Evolutionary conservation across 2,113 vertebrate genomes (phyloP), one percentile per base, ranked within the genome.

Genomic region (Plestiodon gilberti): DNA sequence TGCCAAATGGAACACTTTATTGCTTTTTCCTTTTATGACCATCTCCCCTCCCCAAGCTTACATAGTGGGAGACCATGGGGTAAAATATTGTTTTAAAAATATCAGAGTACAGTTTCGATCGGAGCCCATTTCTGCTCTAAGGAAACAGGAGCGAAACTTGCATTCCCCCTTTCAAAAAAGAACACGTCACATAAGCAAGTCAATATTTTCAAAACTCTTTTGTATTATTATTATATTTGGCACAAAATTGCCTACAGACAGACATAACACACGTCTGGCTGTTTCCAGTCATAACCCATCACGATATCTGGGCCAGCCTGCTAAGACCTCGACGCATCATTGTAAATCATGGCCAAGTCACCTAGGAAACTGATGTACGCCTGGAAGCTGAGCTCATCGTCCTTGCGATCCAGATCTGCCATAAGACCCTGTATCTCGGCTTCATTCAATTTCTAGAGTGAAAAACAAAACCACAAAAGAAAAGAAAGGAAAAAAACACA

Each of bases 351-450:
- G 22, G 86, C 76, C 89, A 92, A 65, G 25, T 38, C 67, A 0
- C 88, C 87, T 67, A 84, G 65, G 82, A 93, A 90, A n/a, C 87
- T 69, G 48, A 90, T 2, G 0, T 75, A 75, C 20, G 92, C 92
- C 83, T 90, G 55, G 87, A 93, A 94, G 89, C 81, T 89, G 59
- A 82, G 88, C 77, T 89, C 13, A 0, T 92, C 90, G 52, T 90
- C 64, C 52, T 91, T 88, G 33, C 2, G 35, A 74, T 84, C 87
- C 86, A 86, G 79, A 23, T 82, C 74, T 0, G 57, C 74, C 88
- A 90, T 86, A 40, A 92, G 83, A 30, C 6, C 52, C 5, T 55
- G 20, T 1, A 91, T 81, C 20, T 91, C 90, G 0, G 52, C 59
- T 0, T 91, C 90, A 35, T 91, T 64, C 81, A 94, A 75, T 14